Base-by-base conservation (phyloP, 2,797 vertebrate genomes). In the Taenioides sp. region DNA sequence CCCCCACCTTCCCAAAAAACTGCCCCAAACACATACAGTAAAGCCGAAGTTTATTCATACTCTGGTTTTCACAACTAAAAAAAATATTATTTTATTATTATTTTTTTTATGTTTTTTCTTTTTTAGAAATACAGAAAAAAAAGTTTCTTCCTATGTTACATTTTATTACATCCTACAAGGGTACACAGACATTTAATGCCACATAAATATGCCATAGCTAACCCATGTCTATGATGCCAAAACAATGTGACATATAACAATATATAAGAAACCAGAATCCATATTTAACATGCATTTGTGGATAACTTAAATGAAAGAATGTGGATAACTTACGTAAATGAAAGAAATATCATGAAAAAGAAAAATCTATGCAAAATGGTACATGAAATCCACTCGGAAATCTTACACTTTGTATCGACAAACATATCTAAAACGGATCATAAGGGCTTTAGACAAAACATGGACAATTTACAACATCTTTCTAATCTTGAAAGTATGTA, bases 331-430 rank as follows among this genome's bases (percentile, higher is more conserved):
- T 25, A 27, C n/a, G n/a, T n/a, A 58, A 58, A 27, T 7, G 25
- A 7, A 28, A 62, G 28, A 62, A 37, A 34, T 62, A 37, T 7
- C 60, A 20, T 31, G 4, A 28, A 18, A 37, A 31, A 34, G n/a
- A 62, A n/a, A 37, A 37, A n/a, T 62, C 60, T 62, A 62, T 62
- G 60, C 60, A 62, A 62, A 62, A 34, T 7, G 18, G 28, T 62
- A 31, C 28, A 23, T 16, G 20, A 34, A 62, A 62, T 34, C 58
- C 60, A 62, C 25, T 28, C 7, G 25, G 11, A 34, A 62, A 60
- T 16, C 16, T 7, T 14, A 28, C 25, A 7, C 9, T 7, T 18
- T 60, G 34, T 28, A 9, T 10, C 10, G n/a, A 37, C n/a, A 62
- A 37, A 62, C 12, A 47, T 14, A 47, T 16, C 43, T 16, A 17